Percentiles rank a stretch among this genome's conserved stretches.
phyloP scores from a whole-genome alignment of 2,113 vertebrate species.

The Eulemur macaco region DNA sequence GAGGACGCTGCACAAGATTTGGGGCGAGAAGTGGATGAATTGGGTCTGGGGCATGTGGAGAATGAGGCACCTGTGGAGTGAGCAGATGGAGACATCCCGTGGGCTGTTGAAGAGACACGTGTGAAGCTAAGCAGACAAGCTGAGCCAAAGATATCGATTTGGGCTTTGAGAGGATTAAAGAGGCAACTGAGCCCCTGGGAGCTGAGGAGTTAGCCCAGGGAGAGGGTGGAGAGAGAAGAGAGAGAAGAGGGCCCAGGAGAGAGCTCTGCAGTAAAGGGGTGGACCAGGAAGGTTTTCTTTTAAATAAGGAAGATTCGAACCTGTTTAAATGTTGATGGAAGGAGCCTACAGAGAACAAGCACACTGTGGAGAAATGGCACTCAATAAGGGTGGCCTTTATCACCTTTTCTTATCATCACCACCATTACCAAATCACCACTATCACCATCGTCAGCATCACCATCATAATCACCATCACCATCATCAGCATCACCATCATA shows the following conservation, averaged over 20 bases:
- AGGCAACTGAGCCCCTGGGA: background rate
- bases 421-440: background rate
- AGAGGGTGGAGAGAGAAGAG: background rate
- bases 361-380: fast-evolving
- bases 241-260: background rate
- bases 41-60: background rate
- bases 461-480: fast-evolving
- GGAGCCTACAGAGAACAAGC: background rate
- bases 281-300: background rate
- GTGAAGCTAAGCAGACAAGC: background rate
- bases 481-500: fast-evolving
- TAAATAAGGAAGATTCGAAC: background rate
- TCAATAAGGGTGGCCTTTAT: background rate
- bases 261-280: background rate
- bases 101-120: background rate
- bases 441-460: background rate
- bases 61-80: too few species aligned
- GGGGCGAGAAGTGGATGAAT: background rate
- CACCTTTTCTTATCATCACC: background rate
- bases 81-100: fast-evolving
- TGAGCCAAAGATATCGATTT: too few species aligned
- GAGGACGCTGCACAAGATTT: background rate
- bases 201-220: background rate
- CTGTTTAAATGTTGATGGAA: background rate
- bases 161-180: background rate